A percentile compares a stretch with the other conserved stretches of the same genome.
Conservation (phyloP, 2,888 invertebrate species). For the Trissolcus brochymenae region DNA sequence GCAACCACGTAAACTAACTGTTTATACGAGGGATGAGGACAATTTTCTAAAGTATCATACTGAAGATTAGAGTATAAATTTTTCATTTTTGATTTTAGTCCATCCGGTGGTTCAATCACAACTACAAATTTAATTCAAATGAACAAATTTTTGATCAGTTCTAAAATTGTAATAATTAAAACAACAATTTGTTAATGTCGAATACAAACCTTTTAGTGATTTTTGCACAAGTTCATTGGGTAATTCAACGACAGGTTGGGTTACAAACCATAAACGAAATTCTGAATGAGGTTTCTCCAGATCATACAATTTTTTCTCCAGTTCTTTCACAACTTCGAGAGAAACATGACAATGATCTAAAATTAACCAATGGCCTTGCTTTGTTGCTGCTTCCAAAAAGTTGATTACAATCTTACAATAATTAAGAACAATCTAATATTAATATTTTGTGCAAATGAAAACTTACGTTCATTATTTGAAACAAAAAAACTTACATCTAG, state of each 20-base stretch:
- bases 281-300: conserved; percentile 90
- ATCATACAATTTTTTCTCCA: conserved; percentile 90
- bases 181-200: no score
- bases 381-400: conserved; percentile 83
- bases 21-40: conserved; percentile 85
- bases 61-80: conserved; percentile 93
- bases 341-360: conserved; percentile 94
- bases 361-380: conserved; percentile 93
- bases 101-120: conserved; percentile 94
- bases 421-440: not conserved
- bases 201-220: conserved; percentile 84
- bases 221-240: conserved; percentile 92
- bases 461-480: conserved; percentile 42
- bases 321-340: conserved; percentile 84
- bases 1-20: conserved; percentile 90
- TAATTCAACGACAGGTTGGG: conserved; percentile 90
- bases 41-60: conserved; percentile 83
- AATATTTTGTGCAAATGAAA: not conserved
- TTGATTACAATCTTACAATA: conserved; percentile 81
- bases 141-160: not conserved
- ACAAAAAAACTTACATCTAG: conserved; percentile 83
- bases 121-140: conserved; percentile 78
- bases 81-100: conserved; percentile 90
- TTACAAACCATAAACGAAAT: conserved; percentile 94
- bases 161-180: not conserved